Evolutionary conservation across 2,888 invertebrate species (phyloP).

Genomic region (Amblyjoppa proteus): DNA sequence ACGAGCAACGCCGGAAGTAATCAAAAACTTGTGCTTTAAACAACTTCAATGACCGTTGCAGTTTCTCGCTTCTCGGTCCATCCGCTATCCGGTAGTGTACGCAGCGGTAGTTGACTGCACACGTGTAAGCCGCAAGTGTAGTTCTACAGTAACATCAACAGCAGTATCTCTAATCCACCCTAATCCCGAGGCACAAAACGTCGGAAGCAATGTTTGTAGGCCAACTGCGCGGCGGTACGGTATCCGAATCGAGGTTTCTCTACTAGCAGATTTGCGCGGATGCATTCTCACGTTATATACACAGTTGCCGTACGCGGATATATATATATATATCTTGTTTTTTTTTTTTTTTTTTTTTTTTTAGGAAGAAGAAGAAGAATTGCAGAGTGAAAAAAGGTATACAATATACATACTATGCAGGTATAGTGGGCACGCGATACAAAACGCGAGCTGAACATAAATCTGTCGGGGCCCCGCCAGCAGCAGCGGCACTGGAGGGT

Average conservation of each 20-base stretch:
- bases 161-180: conserved; percentile 46
- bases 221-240: conserved; percentile 13
- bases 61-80: conserved; percentile 17
- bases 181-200: conserved; percentile 56
- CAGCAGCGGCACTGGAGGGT: conserved; percentile 16
- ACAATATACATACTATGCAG: conserved; percentile 45
- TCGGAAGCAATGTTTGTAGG: conserved; percentile 50
- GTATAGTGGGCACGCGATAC: conserved; percentile 48
- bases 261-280: conserved; percentile 37
- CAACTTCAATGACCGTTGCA: conserved; percentile 59
- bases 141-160: conserved; percentile 6
- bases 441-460: conserved; percentile 62
- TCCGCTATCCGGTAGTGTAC: not conserved
- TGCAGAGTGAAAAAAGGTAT: conserved; percentile 15
- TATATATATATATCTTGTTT: not conserved
- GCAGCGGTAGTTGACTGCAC: not conserved
- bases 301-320: not conserved
- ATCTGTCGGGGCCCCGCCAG: conserved; percentile 51
- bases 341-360: not conserved
- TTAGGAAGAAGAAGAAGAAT: not conserved
- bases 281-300: conserved; percentile 1
- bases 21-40: conserved; percentile 78
- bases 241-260: conserved; percentile 36
- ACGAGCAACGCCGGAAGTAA: conserved; percentile 73
- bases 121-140: conserved; percentile 25